Evolutionary conservation across 2,888 invertebrate genomes (phyloP), one percentile per base, ranked within the genome.

Genomic region (Apodemia mormo): DNA sequence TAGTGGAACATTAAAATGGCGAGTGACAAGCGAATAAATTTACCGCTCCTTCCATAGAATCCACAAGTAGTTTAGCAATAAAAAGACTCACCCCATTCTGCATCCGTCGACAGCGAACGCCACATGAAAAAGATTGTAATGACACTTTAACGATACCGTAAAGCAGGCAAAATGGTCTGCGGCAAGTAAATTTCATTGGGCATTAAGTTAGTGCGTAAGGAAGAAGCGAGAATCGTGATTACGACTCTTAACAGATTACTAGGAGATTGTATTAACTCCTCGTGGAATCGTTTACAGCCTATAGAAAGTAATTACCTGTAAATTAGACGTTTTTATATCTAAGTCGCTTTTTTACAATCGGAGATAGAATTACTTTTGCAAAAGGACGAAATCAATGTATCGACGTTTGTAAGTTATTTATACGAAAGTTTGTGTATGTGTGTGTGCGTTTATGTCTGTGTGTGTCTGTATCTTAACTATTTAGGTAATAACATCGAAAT

Each of bases 51-150:
- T 83, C 80, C 78, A 79, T 81, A 79, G 84, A 87, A 87, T 86
- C 87, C 80, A 89, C 88, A 89, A 89, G 88, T 87, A 76, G 80
- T 80, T 76, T 74, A 77, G 81, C 78, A 84, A 86, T 89, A 89
- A 89, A 88, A 83, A 72, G 76, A 88, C 94, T 94, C 90, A 94
- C 94, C 94, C 94, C 94, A 88, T 94, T 94, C 94, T 94, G 89
- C 82, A 84, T 81, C 81, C 83, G 81, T 78, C 80, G 81, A 79
- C 79, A 79, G 76, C 82, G 79, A 80, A 83, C 87, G 81, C 86
- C 92, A 90, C 93, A 93, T 92, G 91, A 92, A 94, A 91, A 90
- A 88, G 84, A 88, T 83, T 81, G 86, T 86, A 89, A 90, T 81
- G 86, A 83, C 85, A 81, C 76, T 88, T 91, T 90, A 89, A 91